Conservation (phyloP, 2,113 vertebrate species). For the Salvelinus namaycush region DNA sequence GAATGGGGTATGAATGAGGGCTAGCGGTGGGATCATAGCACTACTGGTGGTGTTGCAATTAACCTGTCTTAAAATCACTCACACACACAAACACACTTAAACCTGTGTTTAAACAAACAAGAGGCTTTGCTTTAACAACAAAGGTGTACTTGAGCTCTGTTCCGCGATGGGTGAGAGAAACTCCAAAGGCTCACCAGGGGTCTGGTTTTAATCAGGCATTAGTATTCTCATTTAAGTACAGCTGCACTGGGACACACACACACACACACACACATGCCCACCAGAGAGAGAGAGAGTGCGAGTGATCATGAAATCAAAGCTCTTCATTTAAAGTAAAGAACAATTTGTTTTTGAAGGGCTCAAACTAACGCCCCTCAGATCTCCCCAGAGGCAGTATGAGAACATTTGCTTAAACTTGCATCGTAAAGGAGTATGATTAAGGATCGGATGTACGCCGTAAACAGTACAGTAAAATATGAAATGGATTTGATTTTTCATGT, state of each 20-base stretch:
- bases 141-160: conserved; percentile 55
- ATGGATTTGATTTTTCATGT: conserved; percentile 43
- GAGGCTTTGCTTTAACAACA: conserved; percentile 59
- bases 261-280: neutral
- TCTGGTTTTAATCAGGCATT: conserved; percentile 64
- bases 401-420: conserved; percentile 34
- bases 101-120: conserved; percentile 43
- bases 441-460: conserved; percentile 30
- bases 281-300: neutral
- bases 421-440: conserved; percentile 40
- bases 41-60: conserved; percentile 61
- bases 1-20: conserved; percentile 51
- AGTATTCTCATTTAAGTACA: conserved; percentile 54
- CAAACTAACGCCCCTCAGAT: conserved; percentile 17
- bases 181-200: conserved; percentile 54
- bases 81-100: no score
- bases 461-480: conserved; percentile 38
- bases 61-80: conserved; percentile 64
- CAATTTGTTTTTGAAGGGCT: conserved; percentile 19
- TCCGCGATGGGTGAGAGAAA: conserved; percentile 16
- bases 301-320: conserved; percentile 32
- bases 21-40: conserved; percentile 10
- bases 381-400: conserved; percentile 33
- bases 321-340: conserved; percentile 23
- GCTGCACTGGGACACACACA: conserved; percentile 45